Conservation (phyloP, 2,888 invertebrate species). For the Polydrusus cervinus region DNA sequence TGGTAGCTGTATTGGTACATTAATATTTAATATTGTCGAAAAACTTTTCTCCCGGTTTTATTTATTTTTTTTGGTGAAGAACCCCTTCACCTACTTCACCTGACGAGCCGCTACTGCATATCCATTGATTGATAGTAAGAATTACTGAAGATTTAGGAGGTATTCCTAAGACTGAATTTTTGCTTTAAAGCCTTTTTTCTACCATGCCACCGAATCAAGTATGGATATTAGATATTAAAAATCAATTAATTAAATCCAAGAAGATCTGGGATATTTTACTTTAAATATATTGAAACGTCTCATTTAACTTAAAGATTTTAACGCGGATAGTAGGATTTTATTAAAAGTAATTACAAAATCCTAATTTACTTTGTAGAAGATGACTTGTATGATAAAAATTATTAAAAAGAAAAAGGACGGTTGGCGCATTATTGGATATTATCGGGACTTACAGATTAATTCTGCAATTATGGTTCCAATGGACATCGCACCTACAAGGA, state of each 20-base stretch:
- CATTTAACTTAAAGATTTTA: constrained; percentile 36
- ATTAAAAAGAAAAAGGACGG: constrained; percentile 35
- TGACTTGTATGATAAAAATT: constrained; percentile 40
- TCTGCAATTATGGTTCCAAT: constrained; percentile 52
- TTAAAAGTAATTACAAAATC: constrained; percentile 48
- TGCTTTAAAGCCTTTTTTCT: too few species aligned
- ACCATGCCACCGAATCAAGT: too few species aligned
- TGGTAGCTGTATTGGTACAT: too few species aligned
- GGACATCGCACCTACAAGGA: constrained; percentile 52
- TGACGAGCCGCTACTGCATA: too few species aligned
- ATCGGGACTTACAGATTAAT: constrained; percentile 52
- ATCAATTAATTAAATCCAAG: neutral
- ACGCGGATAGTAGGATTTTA: constrained; percentile 38
- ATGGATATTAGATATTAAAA: neutral
- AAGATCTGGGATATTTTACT: constrained; percentile 10
- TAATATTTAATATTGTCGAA: too few species aligned
- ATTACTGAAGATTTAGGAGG: too few species aligned
- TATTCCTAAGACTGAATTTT: too few species aligned
- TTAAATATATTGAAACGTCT: constrained; percentile 21
- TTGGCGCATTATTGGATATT: constrained; percentile 50
- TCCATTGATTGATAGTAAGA: too few species aligned
- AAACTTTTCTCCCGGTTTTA: too few species aligned
- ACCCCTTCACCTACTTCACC: too few species aligned
- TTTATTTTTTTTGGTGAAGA: too few species aligned
- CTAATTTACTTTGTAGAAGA: constrained; percentile 40